Conservation (phyloP, 2,113 vertebrate species). For the Okapia johnstoni region DNA sequence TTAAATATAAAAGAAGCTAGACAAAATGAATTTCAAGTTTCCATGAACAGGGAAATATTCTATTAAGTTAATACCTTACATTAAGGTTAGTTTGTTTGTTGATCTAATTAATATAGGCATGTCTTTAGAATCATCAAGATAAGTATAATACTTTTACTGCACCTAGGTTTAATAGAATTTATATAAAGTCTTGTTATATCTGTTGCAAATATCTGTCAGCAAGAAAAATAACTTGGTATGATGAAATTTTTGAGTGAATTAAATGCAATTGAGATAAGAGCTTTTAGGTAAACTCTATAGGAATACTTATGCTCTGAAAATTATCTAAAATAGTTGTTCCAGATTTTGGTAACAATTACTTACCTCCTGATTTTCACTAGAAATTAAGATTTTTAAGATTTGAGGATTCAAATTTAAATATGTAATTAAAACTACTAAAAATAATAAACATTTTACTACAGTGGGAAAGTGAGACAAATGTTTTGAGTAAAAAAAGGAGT, state of each 20-base stretch:
- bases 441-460: not conserved
- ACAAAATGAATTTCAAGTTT: not conserved
- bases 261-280: not conserved
- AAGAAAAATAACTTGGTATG: not conserved
- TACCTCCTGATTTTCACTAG: not conserved
- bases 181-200: not conserved
- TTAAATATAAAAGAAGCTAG: not conserved
- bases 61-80: not conserved
- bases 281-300: not conserved
- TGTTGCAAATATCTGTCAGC: not conserved
- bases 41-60: not conserved
- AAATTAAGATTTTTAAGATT: not conserved
- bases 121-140: not conserved
- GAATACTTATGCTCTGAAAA: not conserved
- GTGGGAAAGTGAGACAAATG: not conserved
- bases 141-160: not conserved
- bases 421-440: not conserved
- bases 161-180: not conserved
- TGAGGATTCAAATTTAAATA: not conserved
- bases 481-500: not conserved
- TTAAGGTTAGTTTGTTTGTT: not conserved
- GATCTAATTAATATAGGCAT: not conserved
- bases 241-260: not conserved
- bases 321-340: not conserved
- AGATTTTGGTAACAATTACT: not conserved